Evolutionary conservation across 2,888 invertebrate genomes (phyloP).

Genomic region (Tetranychus piercei): DNA sequence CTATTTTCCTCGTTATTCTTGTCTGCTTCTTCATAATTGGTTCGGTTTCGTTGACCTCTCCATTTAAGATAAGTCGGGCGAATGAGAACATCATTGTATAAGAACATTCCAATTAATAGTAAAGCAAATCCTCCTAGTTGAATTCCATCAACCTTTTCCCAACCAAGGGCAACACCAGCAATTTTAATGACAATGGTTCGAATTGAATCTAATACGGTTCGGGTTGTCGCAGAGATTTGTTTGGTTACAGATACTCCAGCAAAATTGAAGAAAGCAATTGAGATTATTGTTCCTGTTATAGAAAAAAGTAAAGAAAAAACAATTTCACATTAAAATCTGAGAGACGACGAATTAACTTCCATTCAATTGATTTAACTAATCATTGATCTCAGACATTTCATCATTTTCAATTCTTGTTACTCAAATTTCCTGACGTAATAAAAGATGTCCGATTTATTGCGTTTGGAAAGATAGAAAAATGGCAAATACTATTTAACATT

Average conservation of each 20-base stretch:
- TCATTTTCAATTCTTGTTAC: too few relatives aligned
- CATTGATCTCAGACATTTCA: too few relatives aligned
- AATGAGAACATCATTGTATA: conserved; percentile 47
- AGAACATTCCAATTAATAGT: conserved; percentile 57
- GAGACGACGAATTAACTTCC: too few relatives aligned
- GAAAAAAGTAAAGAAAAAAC: not conserved
- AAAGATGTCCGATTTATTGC: too few relatives aligned
- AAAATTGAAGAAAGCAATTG: conserved; percentile 83
- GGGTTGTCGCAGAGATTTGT: conserved; percentile 72
- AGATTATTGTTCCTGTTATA: conserved; percentile 46
- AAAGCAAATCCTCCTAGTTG: conserved; percentile 58
- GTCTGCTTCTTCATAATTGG: not conserved
- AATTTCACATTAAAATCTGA: too few relatives aligned
- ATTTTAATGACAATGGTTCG: conserved; percentile 56
- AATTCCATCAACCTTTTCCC: conserved; percentile 60
- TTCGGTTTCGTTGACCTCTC: not conserved
- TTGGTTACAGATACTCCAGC: conserved; percentile 74
- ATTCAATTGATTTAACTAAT: too few relatives aligned
- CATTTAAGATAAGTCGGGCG: conserved; percentile 31
- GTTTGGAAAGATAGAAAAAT: too few relatives aligned
- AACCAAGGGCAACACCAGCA: conserved; percentile 36
- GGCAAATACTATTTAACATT: too few relatives aligned
- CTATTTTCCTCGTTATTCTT: not conserved
- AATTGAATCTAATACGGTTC: conserved; percentile 73
- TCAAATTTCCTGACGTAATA: too few relatives aligned